phyloP scores from a whole-genome alignment of 2,797 vertebrate genomes.

The Hipposideros larvatus region DNA sequence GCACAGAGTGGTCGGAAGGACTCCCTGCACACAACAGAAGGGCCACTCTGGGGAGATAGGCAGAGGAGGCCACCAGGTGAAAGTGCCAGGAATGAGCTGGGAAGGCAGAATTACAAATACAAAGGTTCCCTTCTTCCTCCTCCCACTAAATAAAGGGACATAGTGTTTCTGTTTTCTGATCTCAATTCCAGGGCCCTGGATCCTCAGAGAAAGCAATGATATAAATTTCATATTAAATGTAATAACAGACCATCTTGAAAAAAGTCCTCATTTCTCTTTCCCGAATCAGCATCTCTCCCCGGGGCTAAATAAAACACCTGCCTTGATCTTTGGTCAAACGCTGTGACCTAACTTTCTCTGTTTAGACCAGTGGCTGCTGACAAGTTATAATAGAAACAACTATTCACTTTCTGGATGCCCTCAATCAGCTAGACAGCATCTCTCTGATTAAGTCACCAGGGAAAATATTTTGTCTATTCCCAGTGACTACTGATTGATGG shows the following conservation, averaged over 20 bases:
- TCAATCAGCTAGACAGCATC: constrained; percentile 3
- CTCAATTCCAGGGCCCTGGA: background rate
- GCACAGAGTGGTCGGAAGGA: background rate
- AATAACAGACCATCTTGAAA: constrained; percentile 16
- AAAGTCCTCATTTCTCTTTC: constrained; percentile 18
- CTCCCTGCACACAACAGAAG: background rate
- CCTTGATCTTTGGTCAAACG: constrained; percentile 48
- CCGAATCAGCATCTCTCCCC: background rate
- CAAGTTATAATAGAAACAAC: constrained; percentile 66
- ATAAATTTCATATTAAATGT: constrained; percentile 50
- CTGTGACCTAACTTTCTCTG: constrained; percentile 36
- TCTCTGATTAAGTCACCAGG: constrained; percentile 60
- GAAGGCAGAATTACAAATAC: background rate
- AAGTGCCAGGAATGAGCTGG: background rate
- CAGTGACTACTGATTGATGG: constrained; percentile 57
- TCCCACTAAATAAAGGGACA: background rate
- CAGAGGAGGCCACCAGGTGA: background rate
- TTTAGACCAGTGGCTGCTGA: constrained; percentile 2
- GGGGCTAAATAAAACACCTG: constrained; percentile 8
- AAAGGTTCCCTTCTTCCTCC: background rate
- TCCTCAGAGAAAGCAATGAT: background rate
- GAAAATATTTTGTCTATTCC: constrained; percentile 66
- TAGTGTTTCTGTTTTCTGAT: background rate
- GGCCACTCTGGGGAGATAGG: background rate
- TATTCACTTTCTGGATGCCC: background rate